phyloP scores from a whole-genome alignment of 2,888 invertebrate genomes.

The Microplitis manilae region DNA sequence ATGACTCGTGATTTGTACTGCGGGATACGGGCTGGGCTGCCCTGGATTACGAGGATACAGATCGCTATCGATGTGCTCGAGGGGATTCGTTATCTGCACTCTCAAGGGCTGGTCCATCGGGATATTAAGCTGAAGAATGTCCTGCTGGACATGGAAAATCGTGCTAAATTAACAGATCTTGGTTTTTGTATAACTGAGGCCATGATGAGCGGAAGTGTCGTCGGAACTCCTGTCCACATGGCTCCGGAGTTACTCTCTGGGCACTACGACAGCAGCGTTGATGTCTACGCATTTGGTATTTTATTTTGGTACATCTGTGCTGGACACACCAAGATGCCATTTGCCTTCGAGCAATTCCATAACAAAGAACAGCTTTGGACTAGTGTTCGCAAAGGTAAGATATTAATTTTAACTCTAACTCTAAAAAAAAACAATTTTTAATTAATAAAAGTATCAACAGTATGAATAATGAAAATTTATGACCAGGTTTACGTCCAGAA shows the following conservation, averaged over 20 bases:
- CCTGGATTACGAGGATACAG: constrained; percentile 77
- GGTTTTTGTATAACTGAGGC: constrained; percentile 93
- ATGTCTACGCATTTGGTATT: constrained; percentile 92
- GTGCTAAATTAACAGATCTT: constrained; percentile 88
- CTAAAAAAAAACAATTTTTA: constrained; percentile 12
- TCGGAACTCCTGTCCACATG: constrained; percentile 93
- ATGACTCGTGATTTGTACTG: constrained; percentile 84
- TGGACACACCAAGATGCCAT: constrained; percentile 84
- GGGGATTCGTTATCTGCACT: constrained; percentile 90
- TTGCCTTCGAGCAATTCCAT: constrained; percentile 85
- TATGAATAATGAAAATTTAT: not conserved
- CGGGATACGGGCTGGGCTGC: constrained; percentile 80
- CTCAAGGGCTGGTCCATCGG: constrained; percentile 89
- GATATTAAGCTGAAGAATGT: constrained; percentile 94
- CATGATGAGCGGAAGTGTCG: constrained; percentile 91
- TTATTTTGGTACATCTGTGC: constrained; percentile 93
- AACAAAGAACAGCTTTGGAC: constrained; percentile 91
- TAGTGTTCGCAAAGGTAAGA: constrained; percentile 84
- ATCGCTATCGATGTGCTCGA: constrained; percentile 88
- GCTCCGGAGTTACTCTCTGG: constrained; percentile 89
- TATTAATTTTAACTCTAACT: not conserved
- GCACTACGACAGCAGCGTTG: constrained; percentile 86
- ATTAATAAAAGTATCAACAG: not conserved
- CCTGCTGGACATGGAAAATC: constrained; percentile 80
- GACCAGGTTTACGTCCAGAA: constrained; percentile 83